phyloP scores from a whole-genome alignment of 2,797 vertebrate genomes.

The Trachops cirrhosus region DNA sequence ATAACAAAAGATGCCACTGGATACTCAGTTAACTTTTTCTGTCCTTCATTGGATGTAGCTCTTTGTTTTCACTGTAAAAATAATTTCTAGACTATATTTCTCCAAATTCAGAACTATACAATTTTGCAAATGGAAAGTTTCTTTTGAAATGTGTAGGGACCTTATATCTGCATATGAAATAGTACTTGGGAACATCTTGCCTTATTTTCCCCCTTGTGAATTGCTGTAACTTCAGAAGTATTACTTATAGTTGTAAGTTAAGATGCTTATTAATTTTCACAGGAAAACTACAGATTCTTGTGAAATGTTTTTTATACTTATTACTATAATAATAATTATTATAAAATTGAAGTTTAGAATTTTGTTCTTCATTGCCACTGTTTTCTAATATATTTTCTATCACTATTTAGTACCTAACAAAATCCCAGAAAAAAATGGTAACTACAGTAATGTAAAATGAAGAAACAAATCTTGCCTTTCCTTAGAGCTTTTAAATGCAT shows the following conservation, averaged over 20 bases:
- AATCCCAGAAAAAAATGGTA: slow-evolving; percentile 35
- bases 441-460: slow-evolving; percentile 53
- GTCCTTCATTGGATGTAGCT: slow-evolving; percentile 4
- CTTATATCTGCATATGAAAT: not conserved
- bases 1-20: not conserved
- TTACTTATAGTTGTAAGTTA: not conserved
- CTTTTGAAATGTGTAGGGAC: slow-evolving; percentile 20
- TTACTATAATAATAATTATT: not conserved
- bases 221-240: not conserved
- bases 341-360: slow-evolving; percentile 3
- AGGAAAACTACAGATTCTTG: not conserved
- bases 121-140: not conserved
- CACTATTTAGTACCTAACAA: slow-evolving; percentile 46
- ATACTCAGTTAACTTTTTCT: not conserved
- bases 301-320: not conserved
- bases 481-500: slow-evolving; percentile 68
- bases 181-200: not conserved
- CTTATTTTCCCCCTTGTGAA: not conserved
- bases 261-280: not conserved
- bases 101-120: not conserved
- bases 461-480: slow-evolving; percentile 53
- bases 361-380: not conserved
- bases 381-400: slow-evolving; percentile 34
- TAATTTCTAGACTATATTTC: not conserved
- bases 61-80: not conserved